Evolutionary conservation across 2,113 vertebrate species (phyloP).

Genomic region (Plectropomus leopardus): DNA sequence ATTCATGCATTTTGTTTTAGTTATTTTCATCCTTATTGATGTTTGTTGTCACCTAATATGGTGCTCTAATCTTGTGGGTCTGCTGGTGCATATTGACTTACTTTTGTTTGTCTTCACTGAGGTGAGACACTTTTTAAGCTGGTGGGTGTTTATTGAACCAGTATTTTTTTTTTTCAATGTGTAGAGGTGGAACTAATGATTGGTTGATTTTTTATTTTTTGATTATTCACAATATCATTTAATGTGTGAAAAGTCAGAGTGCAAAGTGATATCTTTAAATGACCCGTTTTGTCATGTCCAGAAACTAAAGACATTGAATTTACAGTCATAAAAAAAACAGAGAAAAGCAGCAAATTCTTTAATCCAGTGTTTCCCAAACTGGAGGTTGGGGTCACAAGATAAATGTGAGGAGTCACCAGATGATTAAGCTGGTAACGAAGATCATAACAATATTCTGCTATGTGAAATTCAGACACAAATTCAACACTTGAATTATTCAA

Average conservation of each 20-base stretch:
- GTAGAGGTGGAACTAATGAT: neutral
- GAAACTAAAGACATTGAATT: slow-evolving; percentile 11
- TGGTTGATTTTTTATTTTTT: neutral
- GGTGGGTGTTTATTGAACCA: slow-evolving; percentile 13
- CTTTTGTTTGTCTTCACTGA: slow-evolving; percentile 34
- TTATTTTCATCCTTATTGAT: slow-evolving; percentile 40
- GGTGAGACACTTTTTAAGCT: slow-evolving; percentile 1
- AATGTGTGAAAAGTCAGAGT: neutral
- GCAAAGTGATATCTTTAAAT: slow-evolving; percentile 14
- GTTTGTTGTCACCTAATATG: slow-evolving; percentile 19
- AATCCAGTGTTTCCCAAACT: neutral
- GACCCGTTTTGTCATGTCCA: neutral
- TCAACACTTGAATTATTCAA: neutral
- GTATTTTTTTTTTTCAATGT: neutral
- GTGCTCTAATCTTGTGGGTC: slow-evolving; percentile 7
- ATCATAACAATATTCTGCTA: neutral
- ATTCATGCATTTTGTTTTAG: slow-evolving; percentile 37
- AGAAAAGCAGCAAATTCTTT: neutral
- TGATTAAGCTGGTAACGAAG: neutral
- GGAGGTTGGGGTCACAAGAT: neutral
- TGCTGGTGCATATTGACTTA: slow-evolving; percentile 33
- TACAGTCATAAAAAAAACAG: neutral
- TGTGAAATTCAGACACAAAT: too few relatives aligned
- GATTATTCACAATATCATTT: neutral
- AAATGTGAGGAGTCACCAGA: slow-evolving; percentile 13